phyloP scores from a whole-genome alignment of 2,797 vertebrate genomes.

The Hyperoplus lanceolatus region DNA sequence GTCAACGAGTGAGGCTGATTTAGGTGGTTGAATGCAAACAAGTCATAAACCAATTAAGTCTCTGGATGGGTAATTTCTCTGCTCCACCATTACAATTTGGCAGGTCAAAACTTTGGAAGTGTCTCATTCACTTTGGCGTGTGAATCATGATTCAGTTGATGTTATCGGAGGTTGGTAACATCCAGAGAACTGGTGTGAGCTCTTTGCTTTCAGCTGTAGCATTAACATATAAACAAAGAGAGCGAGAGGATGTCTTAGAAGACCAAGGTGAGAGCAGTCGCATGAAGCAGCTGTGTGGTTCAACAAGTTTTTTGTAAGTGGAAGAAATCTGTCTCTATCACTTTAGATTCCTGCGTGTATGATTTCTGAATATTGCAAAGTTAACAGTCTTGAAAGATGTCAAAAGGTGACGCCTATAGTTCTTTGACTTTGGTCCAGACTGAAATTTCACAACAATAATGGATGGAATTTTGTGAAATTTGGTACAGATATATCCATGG shows the following conservation, averaged over 20 bases:
- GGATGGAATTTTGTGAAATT: background rate
- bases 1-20: constrained; percentile 38
- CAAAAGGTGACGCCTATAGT: background rate
- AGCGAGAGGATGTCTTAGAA: background rate
- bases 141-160: background rate
- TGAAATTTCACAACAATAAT: background rate
- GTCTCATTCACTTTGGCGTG: background rate
- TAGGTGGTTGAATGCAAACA: constrained; percentile 1
- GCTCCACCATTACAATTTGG: background rate
- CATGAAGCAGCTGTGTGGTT: background rate
- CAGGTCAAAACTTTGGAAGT: background rate
- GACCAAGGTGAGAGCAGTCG: constrained; percentile 21
- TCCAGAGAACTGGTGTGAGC: background rate
- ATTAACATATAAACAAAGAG: background rate
- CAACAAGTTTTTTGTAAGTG: background rate
- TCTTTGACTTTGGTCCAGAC: background rate
- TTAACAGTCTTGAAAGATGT: background rate
- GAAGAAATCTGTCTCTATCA: background rate
- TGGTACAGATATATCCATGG: background rate
- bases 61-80: background rate
- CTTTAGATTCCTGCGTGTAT: background rate
- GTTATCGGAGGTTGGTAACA: background rate
- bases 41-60: constrained; percentile 22
- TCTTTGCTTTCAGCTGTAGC: constrained; percentile 11
- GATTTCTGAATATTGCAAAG: background rate